phyloP scores from a whole-genome alignment of 2,797 vertebrate genomes.

The Tarsius wallacei region DNA sequence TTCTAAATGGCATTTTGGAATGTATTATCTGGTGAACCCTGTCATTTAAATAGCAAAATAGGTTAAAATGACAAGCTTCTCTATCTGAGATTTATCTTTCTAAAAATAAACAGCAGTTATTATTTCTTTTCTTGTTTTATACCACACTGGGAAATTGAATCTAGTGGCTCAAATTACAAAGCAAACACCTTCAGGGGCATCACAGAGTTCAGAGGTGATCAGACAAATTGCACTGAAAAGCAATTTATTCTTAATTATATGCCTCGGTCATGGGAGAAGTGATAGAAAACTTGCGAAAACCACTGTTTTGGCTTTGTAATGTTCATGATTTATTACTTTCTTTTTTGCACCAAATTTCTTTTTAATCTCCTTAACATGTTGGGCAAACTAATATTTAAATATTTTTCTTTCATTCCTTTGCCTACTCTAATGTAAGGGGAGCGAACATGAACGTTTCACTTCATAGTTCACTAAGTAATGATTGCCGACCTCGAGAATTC shows the following conservation, averaged over 20 bases:
- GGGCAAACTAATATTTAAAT: not conserved
- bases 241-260: not conserved
- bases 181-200: not conserved
- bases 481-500: not conserved
- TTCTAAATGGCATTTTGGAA: constrained; percentile 49
- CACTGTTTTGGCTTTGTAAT: not conserved
- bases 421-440: not conserved
- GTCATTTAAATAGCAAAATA: constrained; percentile 18
- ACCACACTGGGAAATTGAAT: not conserved
- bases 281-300: not conserved
- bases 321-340: not conserved
- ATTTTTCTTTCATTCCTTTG: constrained; percentile 15
- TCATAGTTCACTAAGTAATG: not conserved
- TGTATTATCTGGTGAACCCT: not conserved
- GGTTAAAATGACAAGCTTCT: not conserved
- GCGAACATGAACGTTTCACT: not conserved
- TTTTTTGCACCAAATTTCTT: not conserved
- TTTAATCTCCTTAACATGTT: not conserved
- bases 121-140: constrained; percentile 33
- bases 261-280: not conserved
- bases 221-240: constrained; percentile 17
- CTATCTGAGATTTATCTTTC: not conserved
- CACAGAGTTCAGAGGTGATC: not conserved
- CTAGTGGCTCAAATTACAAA: not conserved
- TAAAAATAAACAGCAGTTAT: not conserved